A percentile compares a stretch with the other conserved stretches of the same genome.
These are phyloP conservation scores for Rhinopomastus cyanomelas DNA, from an alignment of 2,113 vertebrate genomes.

Conservation along the genomic window DNA sequence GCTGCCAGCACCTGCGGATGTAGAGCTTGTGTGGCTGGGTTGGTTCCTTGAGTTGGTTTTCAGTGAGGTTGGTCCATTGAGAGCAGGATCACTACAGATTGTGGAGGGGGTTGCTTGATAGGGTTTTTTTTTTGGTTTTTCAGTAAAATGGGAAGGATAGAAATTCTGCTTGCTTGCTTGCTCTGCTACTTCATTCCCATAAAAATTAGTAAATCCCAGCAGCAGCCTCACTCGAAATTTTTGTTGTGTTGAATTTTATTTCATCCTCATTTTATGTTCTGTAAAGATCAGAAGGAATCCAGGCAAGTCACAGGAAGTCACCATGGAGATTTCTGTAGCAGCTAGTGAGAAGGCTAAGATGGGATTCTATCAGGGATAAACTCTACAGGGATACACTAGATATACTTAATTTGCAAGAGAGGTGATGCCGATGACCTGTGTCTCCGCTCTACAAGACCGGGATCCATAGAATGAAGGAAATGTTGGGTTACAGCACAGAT, in stretches of 20 bases:
- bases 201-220: not conserved
- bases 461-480: not conserved
- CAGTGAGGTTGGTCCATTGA: not conserved
- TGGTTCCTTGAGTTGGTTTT: not conserved
- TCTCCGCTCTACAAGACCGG: not conserved
- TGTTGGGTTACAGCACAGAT: not conserved
- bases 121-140: not conserved
- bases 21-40: no score
- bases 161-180: not conserved
- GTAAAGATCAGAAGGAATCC: not conserved
- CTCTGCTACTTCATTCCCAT: not conserved
- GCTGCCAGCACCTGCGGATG: accelerated
- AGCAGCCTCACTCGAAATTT: not conserved
- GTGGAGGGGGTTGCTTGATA: no score
- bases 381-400: not conserved
- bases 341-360: not conserved
- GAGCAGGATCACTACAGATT: not conserved
- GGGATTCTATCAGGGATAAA: not conserved
- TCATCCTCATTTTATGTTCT: not conserved
- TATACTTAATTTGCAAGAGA: not conserved
- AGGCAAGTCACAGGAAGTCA: not conserved
- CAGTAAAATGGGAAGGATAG: not conserved
- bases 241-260: not conserved
- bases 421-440: not conserved
- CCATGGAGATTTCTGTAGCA: not conserved